phyloP scores from a whole-genome alignment of 1,140 invertebrate species.

The Caenorhabditis remanei region DNA sequence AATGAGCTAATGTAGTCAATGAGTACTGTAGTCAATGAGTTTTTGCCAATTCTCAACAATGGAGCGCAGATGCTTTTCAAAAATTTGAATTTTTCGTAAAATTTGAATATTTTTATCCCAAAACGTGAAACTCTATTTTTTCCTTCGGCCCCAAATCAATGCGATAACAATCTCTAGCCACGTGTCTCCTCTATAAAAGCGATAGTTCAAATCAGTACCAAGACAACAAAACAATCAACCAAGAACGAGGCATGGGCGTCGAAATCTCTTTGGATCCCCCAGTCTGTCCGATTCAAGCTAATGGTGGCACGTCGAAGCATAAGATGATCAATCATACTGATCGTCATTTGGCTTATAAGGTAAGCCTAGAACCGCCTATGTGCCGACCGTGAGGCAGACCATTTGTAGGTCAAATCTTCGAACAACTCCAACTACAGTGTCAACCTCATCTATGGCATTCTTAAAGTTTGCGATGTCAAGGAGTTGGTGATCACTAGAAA shows the following conservation, averaged over 20 bases:
- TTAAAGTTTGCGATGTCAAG: constrained; percentile 28
- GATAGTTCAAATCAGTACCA: neutral
- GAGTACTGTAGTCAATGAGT: too few species aligned
- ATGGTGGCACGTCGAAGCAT: constrained; percentile 52
- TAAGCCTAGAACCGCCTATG: neutral
- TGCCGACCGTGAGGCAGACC: too few species aligned
- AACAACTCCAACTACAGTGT: constrained; percentile 61
- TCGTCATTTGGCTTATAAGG: constrained; percentile 50
- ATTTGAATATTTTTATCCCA: too few species aligned
- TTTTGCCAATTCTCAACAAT: too few species aligned
- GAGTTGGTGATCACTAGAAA: constrained; percentile 49
- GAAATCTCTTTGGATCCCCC: constrained; percentile 54
- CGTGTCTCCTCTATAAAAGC: neutral
- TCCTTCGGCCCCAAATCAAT: too few species aligned
- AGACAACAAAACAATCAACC: neutral
- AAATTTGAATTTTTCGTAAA: too few species aligned
- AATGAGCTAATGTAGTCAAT: too few species aligned
- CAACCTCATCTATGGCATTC: constrained; percentile 45
- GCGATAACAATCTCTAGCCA: too few species aligned
- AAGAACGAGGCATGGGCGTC: constrained; percentile 28
- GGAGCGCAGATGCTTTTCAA: too few species aligned
- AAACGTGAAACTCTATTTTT: too few species aligned
- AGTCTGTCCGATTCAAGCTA: constrained; percentile 43
- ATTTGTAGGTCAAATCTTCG: constrained; percentile 46
- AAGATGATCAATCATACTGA: constrained; percentile 58